Evolutionary conservation across 2,797 vertebrate species (phyloP).

Genomic region (Natrix natrix): DNA sequence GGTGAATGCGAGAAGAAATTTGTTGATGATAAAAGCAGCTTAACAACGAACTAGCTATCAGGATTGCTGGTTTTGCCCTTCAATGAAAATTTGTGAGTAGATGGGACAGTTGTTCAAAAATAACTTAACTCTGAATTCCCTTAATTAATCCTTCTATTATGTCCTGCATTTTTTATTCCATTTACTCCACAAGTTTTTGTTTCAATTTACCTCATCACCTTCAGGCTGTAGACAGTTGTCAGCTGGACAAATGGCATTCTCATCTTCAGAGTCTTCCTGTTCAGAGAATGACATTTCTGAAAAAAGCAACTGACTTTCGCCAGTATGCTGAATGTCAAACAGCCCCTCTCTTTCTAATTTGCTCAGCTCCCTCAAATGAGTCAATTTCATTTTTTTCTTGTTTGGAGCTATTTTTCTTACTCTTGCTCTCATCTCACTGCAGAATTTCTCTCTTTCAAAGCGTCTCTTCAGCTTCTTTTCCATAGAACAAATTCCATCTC

Average conservation of each 20-base stretch:
- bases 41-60: background rate
- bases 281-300: constrained; percentile 82
- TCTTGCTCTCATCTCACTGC: constrained; percentile 68
- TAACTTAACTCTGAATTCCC: background rate
- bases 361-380: constrained; percentile 75
- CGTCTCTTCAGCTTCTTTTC: constrained; percentile 88
- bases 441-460: constrained; percentile 79
- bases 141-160: background rate
- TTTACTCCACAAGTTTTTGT: fast-evolving
- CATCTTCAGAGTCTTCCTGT: constrained; percentile 91
- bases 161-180: background rate
- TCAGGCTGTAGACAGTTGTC: constrained; percentile 92
- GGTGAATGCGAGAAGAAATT: background rate
- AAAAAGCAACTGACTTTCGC: constrained; percentile 67
- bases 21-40: background rate
- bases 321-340: constrained; percentile 60
- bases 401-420: constrained; percentile 78
- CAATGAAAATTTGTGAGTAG: background rate
- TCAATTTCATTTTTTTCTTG: constrained; percentile 85
- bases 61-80: background rate
- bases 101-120: too few relatives aligned
- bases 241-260: constrained; percentile 93
- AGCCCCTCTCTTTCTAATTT: constrained; percentile 67
- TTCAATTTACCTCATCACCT: constrained; percentile 88
- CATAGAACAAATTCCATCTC: constrained; percentile 71